Conservation (phyloP, 2,888 invertebrate species). For the Ormyrus thymus region DNA sequence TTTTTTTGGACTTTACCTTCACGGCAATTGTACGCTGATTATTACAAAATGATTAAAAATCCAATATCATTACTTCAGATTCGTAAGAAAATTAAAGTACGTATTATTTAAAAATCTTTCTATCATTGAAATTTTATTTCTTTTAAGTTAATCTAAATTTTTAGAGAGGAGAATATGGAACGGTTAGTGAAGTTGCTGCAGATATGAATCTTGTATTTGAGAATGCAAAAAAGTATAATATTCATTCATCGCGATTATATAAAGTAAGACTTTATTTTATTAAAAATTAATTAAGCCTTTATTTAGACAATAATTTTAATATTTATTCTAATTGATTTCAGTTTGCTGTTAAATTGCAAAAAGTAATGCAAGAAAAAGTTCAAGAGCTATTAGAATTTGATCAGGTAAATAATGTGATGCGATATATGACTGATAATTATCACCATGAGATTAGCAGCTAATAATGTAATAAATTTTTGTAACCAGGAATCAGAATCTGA, state of each 20-base stretch:
- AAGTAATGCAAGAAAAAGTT: slow-evolving; percentile 88
- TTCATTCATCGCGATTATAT: slow-evolving; percentile 86
- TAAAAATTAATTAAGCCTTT: neutral
- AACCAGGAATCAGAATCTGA: slow-evolving; percentile 76
- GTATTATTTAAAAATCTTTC: slow-evolving; percentile 25
- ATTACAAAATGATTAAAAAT: slow-evolving; percentile 96
- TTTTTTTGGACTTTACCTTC: slow-evolving; percentile 96
- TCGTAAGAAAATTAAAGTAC: slow-evolving; percentile 84
- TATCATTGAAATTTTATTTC: neutral
- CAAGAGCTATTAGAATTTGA: slow-evolving; percentile 83
- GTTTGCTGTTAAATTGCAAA: slow-evolving; percentile 89
- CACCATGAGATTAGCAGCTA: neutral
- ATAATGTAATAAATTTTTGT: slow-evolving; percentile 47
- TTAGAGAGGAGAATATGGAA: slow-evolving; percentile 86
- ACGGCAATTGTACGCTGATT: slow-evolving; percentile 94
- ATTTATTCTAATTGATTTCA: slow-evolving; percentile 67
- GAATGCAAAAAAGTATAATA: slow-evolving; percentile 94
- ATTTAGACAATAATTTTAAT: neutral
- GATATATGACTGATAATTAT: neutral
- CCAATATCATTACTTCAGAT: slow-evolving; percentile 97
- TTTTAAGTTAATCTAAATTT: slow-evolving; percentile 53
- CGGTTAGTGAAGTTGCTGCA: slow-evolving; percentile 90
- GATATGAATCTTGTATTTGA: slow-evolving; percentile 98
- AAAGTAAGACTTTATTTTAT: slow-evolving; percentile 77
- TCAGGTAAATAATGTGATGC: slow-evolving; percentile 76